A percentile compares a stretch with the other conserved stretches of the same genome.
These are phyloP conservation scores for Chaenodraco wilsoni DNA, from an alignment of 2,797 vertebrate genomes.

Conservation along the genomic window DNA sequence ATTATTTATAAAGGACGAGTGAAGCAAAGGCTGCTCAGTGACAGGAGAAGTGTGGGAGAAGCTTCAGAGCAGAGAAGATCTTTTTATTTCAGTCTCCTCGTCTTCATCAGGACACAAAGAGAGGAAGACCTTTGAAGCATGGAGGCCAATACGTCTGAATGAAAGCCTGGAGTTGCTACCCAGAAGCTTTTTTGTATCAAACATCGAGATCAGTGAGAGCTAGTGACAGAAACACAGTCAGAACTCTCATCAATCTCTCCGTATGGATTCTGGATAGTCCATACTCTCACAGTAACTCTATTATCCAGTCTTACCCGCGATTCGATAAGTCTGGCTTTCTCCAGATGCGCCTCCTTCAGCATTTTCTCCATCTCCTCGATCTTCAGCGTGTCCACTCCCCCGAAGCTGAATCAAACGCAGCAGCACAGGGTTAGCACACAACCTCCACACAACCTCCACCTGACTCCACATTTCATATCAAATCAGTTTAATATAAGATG, in stretches of 20 bases:
- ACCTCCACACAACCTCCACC: not conserved
- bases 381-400: conserved; percentile 87
- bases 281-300: not conserved
- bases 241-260: conserved; percentile 43
- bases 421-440: not conserved
- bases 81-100: not conserved
- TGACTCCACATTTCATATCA: not conserved
- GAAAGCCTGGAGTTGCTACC: not conserved
- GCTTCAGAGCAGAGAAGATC: conserved; percentile 1
- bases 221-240: conserved; percentile 13
- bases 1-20: not conserved
- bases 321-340: conserved; percentile 93
- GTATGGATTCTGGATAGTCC: conserved; percentile 33
- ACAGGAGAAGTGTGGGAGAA: not conserved
- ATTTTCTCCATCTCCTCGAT: conserved; percentile 98
- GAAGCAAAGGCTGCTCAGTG: not conserved
- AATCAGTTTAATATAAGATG: not conserved
- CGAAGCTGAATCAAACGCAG: conserved; percentile 79
- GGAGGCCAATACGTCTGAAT: conserved; percentile 43
- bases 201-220: not conserved
- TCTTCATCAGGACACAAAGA: conserved; percentile 20
- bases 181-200: not conserved
- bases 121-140: conserved; percentile 11
- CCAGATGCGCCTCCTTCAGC: conserved; percentile 92
- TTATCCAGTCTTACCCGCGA: conserved; percentile 85